Percentiles rank a stretch among this genome's conserved stretches.
phyloP scores from a whole-genome alignment of 23 tunicate genomes.

The Ciona savignyi region DNA sequence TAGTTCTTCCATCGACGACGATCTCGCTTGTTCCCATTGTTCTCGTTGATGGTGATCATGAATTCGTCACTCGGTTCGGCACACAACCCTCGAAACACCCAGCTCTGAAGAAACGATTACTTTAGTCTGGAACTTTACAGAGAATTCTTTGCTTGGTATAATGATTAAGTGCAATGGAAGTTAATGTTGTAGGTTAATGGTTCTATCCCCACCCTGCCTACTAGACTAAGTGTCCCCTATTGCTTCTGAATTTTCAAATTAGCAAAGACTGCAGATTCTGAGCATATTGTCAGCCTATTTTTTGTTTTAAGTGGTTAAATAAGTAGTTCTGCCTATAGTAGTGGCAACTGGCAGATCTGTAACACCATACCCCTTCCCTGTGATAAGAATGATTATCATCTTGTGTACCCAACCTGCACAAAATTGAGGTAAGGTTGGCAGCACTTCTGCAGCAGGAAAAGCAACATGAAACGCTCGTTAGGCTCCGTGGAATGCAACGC shows the following conservation, averaged over 20 bases:
- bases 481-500: conserved; percentile 49
- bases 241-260: too few relatives aligned
- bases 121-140: not conserved
- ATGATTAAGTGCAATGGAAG: not conserved
- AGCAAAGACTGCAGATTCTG: too few relatives aligned
- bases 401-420: conserved; percentile 37
- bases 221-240: too few relatives aligned
- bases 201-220: too few relatives aligned
- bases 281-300: too few relatives aligned
- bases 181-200: too few relatives aligned
- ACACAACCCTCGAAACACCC: conserved; percentile 80
- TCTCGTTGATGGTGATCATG: conserved; percentile 50
- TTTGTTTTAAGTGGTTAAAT: too few relatives aligned
- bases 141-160: not conserved
- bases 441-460: conserved; percentile 54
- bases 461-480: conserved; percentile 41
- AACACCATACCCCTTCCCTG: too few relatives aligned
- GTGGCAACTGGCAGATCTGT: too few relatives aligned
- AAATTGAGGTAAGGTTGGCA: conserved; percentile 74
- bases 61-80: conserved; percentile 57
- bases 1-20: conserved; percentile 73
- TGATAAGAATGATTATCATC: too few relatives aligned
- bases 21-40: conserved; percentile 30
- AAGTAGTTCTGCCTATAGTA: too few relatives aligned
- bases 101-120: conserved; percentile 24